Base-by-base conservation (phyloP, 2,797 vertebrate genomes). In the Novumbra hubbsi region DNA sequence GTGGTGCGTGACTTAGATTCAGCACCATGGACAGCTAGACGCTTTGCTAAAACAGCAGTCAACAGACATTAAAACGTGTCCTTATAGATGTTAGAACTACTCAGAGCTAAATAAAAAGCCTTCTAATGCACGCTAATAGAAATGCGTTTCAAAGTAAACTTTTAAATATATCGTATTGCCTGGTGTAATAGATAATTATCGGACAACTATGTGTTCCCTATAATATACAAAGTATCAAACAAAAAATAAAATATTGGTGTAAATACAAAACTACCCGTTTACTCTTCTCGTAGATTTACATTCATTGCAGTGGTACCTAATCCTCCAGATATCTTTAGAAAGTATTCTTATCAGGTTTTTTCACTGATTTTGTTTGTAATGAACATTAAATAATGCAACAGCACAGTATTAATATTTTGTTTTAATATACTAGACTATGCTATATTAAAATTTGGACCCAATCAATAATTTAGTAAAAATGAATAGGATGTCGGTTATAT, bases 11-110 rank as follows among this genome's bases (percentile, higher is more conserved):
- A 50, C 38, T 38, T 57, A 12, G 70, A 78, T 93, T 92, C 92
- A 94, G 93, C 84, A 94, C 93, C 93, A 91, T 87, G 93, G 93
- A 94, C 88, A 94, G 70, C 80, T 60, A 17, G 60, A 66, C 78
- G 77, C 65, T 83, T 41, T 68, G 75, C 78, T 79, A 60, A 60
- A 60, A 60, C n/a, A 8, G n/a, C 52, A 7, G 7, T 80, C 84
- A 81, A 71, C 64, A 45, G 85, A 12, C 24, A 6, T 45, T 64
- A 45, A 50, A 50, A 64, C 32, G 19, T 24, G 60, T 24, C 16
- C 52, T 55, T 12, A 32, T n/a, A 34, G 30, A 28, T 67, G 28
- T 55, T 34, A 17, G 5, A 41, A 21, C 4, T 21, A n/a, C 30
- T 64, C 63, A 21, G 21, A 28, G 32, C 30, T 28, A 14, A 64